These are phyloP conservation scores for Thalpophila matura DNA, from an alignment of 2,888 invertebrate species.

Conservation along the genomic window DNA sequence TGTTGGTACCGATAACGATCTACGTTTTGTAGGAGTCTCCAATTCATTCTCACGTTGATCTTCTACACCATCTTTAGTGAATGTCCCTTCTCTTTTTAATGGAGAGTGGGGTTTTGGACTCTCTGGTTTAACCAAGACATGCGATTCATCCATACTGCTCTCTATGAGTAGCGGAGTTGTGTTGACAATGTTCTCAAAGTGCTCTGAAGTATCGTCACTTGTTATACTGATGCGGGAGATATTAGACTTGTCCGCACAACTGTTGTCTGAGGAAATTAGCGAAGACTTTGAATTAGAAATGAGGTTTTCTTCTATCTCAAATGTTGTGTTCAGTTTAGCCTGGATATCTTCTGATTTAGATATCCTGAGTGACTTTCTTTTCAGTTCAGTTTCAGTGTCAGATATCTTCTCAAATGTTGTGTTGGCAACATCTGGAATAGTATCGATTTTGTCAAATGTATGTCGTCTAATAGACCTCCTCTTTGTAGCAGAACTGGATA, in stretches of 20 bases:
- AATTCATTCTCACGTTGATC: slow-evolving; percentile 37
- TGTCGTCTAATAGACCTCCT: slow-evolving; percentile 25
- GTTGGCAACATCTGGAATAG: slow-evolving; percentile 39
- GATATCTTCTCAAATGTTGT: slow-evolving; percentile 66
- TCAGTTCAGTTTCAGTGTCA: slow-evolving; percentile 2
- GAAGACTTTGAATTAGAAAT: slow-evolving; percentile 73
- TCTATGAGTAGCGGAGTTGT: slow-evolving; percentile 81
- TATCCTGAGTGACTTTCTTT: slow-evolving; percentile 22
- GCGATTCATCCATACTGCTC: slow-evolving; percentile 81
- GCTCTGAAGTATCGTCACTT: slow-evolving; percentile 81
- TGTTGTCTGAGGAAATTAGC: slow-evolving; percentile 76
- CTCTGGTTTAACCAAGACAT: slow-evolving; percentile 34
- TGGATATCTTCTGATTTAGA: slow-evolving; percentile 32
- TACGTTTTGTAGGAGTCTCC: slow-evolving; percentile 72
- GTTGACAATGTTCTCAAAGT: slow-evolving; percentile 79
- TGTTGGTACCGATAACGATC: slow-evolving; percentile 71
- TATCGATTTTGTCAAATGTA: slow-evolving; percentile 39
- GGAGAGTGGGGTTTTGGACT: slow-evolving; percentile 63
- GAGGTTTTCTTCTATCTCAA: slow-evolving; percentile 68
- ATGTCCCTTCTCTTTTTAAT: slow-evolving; percentile 84
- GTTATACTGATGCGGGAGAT: slow-evolving; percentile 79
- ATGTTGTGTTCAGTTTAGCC: slow-evolving; percentile 69
- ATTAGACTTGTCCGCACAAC: slow-evolving; percentile 74
- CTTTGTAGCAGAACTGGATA: slow-evolving; percentile 41
- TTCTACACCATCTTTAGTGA: slow-evolving; percentile 79